Percentiles rank a stretch among this genome's conserved stretches.
Conservation (phyloP, 2,797 vertebrate genomes). For the Triplophysa yarkandensis region DNA sequence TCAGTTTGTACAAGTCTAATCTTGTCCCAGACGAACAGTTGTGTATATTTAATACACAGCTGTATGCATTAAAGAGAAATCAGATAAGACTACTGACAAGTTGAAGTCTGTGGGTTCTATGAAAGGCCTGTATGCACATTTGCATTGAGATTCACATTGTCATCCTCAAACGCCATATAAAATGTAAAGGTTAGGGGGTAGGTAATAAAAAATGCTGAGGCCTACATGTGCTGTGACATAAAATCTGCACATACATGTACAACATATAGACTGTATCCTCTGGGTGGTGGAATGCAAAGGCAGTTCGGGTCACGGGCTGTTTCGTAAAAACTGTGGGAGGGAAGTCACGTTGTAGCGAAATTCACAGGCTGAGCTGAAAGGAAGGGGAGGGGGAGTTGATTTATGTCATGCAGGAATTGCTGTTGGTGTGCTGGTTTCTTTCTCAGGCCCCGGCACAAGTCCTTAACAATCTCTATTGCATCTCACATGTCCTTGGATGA, state of each 20-base stretch:
- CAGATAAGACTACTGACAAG: slow-evolving; percentile 51
- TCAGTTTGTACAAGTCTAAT: slow-evolving; percentile 18
- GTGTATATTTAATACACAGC: slow-evolving; percentile 28
- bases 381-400: slow-evolving; percentile 52
- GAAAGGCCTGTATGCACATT: slow-evolving; percentile 24
- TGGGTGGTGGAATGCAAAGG: slow-evolving; percentile 53
- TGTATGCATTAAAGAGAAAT: neutral
- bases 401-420: slow-evolving; percentile 49
- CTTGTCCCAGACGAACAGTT: slow-evolving; percentile 42
- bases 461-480: slow-evolving; percentile 44
- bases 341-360: slow-evolving; percentile 55
- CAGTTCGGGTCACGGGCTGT: slow-evolving; percentile 51
- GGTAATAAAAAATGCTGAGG: slow-evolving; percentile 3
- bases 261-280: slow-evolving; percentile 23
- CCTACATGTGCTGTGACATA: slow-evolving; percentile 32
- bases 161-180: slow-evolving; percentile 16
- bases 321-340: slow-evolving; percentile 49
- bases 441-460: slow-evolving; percentile 38
- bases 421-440: slow-evolving; percentile 33
- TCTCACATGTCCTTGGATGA: slow-evolving; percentile 21
- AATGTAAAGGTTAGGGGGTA: neutral
- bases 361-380: slow-evolving; percentile 53
- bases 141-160: slow-evolving; percentile 17
- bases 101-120: neutral
- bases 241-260: slow-evolving; percentile 31